A percentile compares a stretch with the other conserved stretches of the same genome.
phyloP scores from a whole-genome alignment of 2,888 invertebrate genomes.

The Meloe dianella region DNA sequence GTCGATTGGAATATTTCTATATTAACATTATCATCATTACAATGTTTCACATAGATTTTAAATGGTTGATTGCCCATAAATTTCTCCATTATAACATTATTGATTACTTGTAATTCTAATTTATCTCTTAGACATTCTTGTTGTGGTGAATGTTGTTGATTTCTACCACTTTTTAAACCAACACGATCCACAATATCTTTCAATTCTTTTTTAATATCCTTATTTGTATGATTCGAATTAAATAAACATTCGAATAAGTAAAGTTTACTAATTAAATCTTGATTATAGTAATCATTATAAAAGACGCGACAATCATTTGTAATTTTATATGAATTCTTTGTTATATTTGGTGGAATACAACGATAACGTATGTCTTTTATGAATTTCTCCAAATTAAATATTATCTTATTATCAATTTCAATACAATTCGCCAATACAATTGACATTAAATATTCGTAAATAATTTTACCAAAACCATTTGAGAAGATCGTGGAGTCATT shows the following conservation, averaged over 20 bases:
- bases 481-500: not conserved
- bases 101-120: conserved; percentile 37
- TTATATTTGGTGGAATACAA: conserved; percentile 13
- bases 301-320: not conserved
- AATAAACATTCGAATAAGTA: conserved; percentile 26
- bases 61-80: conserved; percentile 49
- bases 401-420: conserved; percentile 20
- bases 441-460: conserved; percentile 22
- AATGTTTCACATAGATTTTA: conserved; percentile 35
- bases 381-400: conserved; percentile 18
- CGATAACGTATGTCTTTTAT: not conserved
- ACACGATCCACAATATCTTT: conserved; percentile 7
- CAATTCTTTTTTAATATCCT: conserved; percentile 2
- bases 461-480: conserved; percentile 23
- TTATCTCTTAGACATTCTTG: conserved; percentile 20
- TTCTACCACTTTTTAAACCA: conserved; percentile 6
- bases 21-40: conserved; percentile 52
- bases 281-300: conserved; percentile 1
- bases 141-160: not conserved
- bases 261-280: conserved; percentile 19
- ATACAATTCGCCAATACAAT: conserved; percentile 7
- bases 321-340: conserved; percentile 12
- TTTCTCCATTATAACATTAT: conserved; percentile 31
- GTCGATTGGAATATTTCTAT: conserved; percentile 53
- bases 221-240: conserved; percentile 7